These are phyloP conservation scores for Ectemnius cavifrons DNA, from an alignment of 2,888 invertebrate genomes.

Conservation along the genomic window DNA sequence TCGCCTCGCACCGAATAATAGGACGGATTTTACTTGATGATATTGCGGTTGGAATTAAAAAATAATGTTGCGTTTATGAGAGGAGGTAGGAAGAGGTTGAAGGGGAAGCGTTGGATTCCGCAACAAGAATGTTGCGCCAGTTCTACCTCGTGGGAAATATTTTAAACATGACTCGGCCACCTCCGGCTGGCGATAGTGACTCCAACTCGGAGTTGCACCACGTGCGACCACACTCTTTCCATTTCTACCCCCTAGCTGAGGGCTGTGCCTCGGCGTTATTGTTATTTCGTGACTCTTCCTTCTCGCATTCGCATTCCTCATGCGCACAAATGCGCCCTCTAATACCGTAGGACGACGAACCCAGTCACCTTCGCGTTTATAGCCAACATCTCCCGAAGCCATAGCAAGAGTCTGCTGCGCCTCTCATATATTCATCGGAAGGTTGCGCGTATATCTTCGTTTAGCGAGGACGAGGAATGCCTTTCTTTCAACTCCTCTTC, in stretches of 20 bases:
- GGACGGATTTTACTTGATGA: no score
- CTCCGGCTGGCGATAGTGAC: conserved; percentile 1
- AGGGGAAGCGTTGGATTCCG: conserved; percentile 15
- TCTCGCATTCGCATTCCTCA: conserved; percentile 51
- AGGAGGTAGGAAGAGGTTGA: no score
- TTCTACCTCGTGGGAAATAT: conserved; percentile 42
- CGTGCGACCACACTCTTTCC: conserved; percentile 7
- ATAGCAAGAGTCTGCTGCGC: neutral
- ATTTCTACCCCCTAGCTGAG: conserved; percentile 14
- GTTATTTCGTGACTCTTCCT: conserved; percentile 42
- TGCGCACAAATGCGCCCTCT: conserved; percentile 32
- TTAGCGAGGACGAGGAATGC: conserved; percentile 42
- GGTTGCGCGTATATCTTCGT: conserved; percentile 47
- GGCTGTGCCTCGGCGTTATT: conserved; percentile 45
- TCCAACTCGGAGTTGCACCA: neutral
- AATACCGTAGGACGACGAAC: conserved; percentile 21
- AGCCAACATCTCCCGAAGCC: neutral
- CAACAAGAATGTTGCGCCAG: conserved; percentile 28
- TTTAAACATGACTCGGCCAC: conserved; percentile 40
- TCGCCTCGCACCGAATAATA: no score
- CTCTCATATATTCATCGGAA: conserved; percentile 20
- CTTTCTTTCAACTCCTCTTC: conserved; percentile 29
- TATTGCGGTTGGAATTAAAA: no score
- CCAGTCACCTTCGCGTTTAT: neutral
- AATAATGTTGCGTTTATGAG: no score